These are phyloP conservation scores for Campylomormyrus tamandua DNA, from an alignment of 2,113 vertebrate genomes.

Conservation along the genomic window DNA sequence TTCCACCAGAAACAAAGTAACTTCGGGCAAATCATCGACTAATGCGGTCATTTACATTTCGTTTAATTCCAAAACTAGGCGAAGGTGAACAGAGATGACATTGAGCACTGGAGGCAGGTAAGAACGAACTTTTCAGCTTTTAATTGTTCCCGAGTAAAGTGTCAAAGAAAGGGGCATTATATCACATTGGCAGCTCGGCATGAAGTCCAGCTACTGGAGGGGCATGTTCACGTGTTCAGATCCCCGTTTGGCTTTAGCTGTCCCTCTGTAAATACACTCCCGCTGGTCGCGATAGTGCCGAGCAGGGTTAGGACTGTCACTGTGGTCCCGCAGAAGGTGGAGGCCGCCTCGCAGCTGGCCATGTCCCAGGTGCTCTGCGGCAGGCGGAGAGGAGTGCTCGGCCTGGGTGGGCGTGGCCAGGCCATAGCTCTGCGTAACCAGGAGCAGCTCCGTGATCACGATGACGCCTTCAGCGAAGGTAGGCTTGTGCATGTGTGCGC, in stretches of 20 bases:
- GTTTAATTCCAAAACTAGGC: neutral
- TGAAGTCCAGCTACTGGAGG: neutral
- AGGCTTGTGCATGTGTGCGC: neutral
- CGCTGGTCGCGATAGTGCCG: neutral
- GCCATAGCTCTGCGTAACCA: constrained; percentile 49
- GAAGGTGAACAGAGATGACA: neutral
- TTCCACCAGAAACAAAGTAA: neutral
- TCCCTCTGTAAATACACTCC: neutral
- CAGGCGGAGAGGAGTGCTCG: constrained; percentile 35
- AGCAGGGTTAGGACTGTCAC: neutral
- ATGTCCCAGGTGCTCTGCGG: constrained; percentile 62
- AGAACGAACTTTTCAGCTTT: neutral
- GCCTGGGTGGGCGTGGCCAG: constrained; percentile 29
- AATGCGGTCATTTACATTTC: neutral
- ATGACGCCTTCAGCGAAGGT: constrained; percentile 77
- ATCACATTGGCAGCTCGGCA: neutral
- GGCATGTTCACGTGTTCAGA: neutral
- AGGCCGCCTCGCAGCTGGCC: constrained; percentile 66
- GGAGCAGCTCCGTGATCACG: constrained; percentile 65
- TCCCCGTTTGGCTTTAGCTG: neutral
- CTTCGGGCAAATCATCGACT: neutral
- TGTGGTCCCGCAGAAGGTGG: constrained; percentile 58
- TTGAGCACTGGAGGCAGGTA: neutral
- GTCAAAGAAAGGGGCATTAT: neutral
- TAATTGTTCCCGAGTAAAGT: neutral